Evolutionary conservation across 2,888 invertebrate genomes (phyloP), one percentile per base, ranked within the genome.

Genomic region (Pyrgus malvae): DNA sequence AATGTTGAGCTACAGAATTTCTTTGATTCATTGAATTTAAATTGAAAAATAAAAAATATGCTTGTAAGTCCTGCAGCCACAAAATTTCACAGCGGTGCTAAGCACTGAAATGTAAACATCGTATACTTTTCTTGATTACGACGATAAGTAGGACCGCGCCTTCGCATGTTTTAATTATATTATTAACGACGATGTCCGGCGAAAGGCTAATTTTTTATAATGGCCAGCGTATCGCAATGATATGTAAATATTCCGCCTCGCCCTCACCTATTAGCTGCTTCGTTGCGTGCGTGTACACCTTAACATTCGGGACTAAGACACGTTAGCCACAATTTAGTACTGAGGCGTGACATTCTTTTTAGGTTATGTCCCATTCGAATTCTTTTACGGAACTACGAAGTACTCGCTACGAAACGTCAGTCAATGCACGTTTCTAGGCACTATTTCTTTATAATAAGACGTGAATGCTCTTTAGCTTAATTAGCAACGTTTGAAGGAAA

Each of bases 91-190:
- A n/a, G n/a, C n/a, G n/a, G n/a, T n/a, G n/a, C n/a, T n/a, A n/a
- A n/a, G n/a, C n/a, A n/a, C n/a, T n/a, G n/a, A n/a, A n/a, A n/a
- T n/a, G n/a, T n/a, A n/a, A n/a, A n/a, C n/a, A n/a, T n/a, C n/a
- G n/a, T n/a, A n/a, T n/a, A n/a, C 69, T 58, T 76, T 72, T 79
- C 87, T 86, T 80, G 85, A 88, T 86, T 80, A 78, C 70, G 48
- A 66, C 74, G 83, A 87, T 85, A 87, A 85, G 80, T 80, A 38
- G 42, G 23, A 76, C 84, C 87, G 78, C 84, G 77, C 87, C 87
- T 86, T 82, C 71, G 83, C 88, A 85, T 87, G 87, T 85, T 89
- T 88, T 90, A 90, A 90, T 90, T 90, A 89, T 87, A 86, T 88
- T 87, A 89, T 87, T 88, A 89, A 89, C 83, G 83, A 79, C 78